These are phyloP conservation scores for Troides helena DNA, from an alignment of 2,888 invertebrate species.

Conservation along the genomic window DNA sequence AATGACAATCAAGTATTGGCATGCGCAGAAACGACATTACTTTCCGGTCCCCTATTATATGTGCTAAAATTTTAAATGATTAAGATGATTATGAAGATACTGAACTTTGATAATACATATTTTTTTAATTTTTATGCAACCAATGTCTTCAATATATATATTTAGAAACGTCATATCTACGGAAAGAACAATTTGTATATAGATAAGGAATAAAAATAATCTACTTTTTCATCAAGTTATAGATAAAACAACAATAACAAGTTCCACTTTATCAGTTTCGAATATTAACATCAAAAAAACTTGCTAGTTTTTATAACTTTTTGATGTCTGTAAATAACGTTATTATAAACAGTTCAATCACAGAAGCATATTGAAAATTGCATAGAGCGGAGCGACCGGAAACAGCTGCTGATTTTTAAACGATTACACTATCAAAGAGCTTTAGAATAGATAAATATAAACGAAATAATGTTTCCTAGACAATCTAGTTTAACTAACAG, in stretches of 20 bases:
- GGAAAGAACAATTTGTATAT: no score
- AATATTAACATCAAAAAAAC: slow-evolving; percentile 2
- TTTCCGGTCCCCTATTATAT: no score
- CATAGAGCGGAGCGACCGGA: slow-evolving; percentile 24
- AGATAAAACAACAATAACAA: no score
- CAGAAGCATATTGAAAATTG: slow-evolving; percentile 20
- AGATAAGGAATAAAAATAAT: not conserved
- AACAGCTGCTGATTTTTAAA: slow-evolving; percentile 39
- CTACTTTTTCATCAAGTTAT: no score
- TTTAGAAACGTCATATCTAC: no score
- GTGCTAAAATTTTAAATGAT: no score
- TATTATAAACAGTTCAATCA: slow-evolving; percentile 29
- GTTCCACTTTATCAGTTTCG: not conserved
- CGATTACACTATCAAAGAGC: not conserved
- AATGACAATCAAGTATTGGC: no score
- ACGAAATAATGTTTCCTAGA: not conserved
- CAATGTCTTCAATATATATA: no score
- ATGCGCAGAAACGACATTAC: no score
- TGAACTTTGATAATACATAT: no score
- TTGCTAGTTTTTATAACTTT: slow-evolving; percentile 16
- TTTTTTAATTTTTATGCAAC: no score
- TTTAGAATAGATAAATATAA: not conserved
- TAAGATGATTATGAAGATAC: no score
- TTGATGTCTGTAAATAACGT: slow-evolving; percentile 11
- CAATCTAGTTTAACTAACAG: not conserved